phyloP scores from a whole-genome alignment of 2,888 invertebrate species.

The Volucella zonaria region DNA sequence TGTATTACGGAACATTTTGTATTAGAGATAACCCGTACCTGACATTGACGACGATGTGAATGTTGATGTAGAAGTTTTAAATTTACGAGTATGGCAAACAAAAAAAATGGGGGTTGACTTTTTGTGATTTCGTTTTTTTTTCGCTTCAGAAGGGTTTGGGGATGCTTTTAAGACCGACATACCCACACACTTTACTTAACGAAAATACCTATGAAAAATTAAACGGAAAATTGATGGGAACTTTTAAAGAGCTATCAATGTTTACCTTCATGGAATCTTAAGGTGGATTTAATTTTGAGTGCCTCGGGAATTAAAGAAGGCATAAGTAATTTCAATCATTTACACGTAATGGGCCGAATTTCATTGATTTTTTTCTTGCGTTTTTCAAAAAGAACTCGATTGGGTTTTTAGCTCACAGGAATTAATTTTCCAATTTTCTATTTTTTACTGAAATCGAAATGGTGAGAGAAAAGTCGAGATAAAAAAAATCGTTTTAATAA shows the following conservation, averaged over 20 bases:
- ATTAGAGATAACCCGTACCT: constrained; percentile 1
- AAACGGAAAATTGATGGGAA: not conserved
- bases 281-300: not conserved
- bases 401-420: too few relatives aligned
- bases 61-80: not conserved
- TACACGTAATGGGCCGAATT: not conserved
- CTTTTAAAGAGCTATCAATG: constrained; percentile 10
- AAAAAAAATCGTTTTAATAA: too few relatives aligned
- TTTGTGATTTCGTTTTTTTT: not conserved
- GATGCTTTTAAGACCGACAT: not conserved
- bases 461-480: too few relatives aligned
- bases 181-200: not conserved
- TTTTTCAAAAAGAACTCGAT: not conserved
- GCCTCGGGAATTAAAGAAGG: not conserved
- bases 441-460: too few relatives aligned
- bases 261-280: constrained; percentile 11
- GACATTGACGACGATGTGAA: constrained; percentile 15
- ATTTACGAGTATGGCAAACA: not conserved
- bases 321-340: not conserved
- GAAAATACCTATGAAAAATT: constrained; percentile 6
- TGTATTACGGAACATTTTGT: constrained; percentile 17
- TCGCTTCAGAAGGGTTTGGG: not conserved
- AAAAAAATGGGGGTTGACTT: constrained; percentile 9
- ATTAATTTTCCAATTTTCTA: too few relatives aligned
- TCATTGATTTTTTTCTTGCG: not conserved